Base-by-base conservation (phyloP, 2,888 invertebrate species). In the Myopa tessellatipennis region DNA sequence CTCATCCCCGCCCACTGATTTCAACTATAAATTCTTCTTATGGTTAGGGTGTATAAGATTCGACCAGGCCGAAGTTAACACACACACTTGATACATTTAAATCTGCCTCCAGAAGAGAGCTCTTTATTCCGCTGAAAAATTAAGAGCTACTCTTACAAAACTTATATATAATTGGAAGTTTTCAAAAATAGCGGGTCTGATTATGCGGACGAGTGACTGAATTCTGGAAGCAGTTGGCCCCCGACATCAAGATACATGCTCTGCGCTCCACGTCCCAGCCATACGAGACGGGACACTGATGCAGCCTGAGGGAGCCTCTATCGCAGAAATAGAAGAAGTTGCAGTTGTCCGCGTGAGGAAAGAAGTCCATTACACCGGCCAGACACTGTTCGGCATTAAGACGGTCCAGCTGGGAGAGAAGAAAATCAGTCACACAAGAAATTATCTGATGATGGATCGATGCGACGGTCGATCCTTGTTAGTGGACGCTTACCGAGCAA, bases 221-320 rank as follows among this genome's bases (percentile, higher is more conserved):
- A 16, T 70, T 68, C 26, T 69, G 61, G 58, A 79, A 86, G 77
- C 87, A 87, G 77, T 87, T 87, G 77, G 85, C 87, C 77, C 85
- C 83, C 16, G 82, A 80, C 76, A 87, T 81, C 67, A 84, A 85
- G 52, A 87, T 84, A 74, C 87, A 87, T 40, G 86, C 83, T 26
- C 86, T 84, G 3, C 85, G 81, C 65, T 87, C 87, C n/a, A 85
- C 81, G 75, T 89, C 89, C 86, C 87, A 89, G 73, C 88, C 85
- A 77, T 89, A 88, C 77, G 84, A 85, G 80, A 87, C 88, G 65
- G 89, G 89, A 72, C 89, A 89, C 78, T 89, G 89, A 69, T 89
- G 89, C 45, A 89, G 77, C 10, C 88, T 87, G 45, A 87, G 83
- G 77, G 83, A 87, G 0, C 89, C 89, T 79, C 86, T 87, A 61